Base-by-base conservation (phyloP, 2,888 invertebrate species). In the Apamea sordens region DNA sequence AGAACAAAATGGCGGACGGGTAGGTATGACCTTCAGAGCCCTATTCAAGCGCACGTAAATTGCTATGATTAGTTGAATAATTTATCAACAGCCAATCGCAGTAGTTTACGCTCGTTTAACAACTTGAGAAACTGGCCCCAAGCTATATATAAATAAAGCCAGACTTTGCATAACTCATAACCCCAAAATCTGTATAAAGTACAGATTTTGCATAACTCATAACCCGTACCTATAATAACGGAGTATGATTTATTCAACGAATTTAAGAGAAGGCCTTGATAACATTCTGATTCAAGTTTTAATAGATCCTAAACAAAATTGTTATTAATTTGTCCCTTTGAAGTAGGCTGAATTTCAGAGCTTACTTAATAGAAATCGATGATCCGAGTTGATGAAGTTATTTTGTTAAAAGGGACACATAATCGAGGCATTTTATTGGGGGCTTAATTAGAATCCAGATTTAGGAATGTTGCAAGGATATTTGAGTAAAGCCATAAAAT, bases 251-350 rank as follows among this genome's bases (percentile, higher is more conserved):
- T 73, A 82, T 83, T 72, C 68, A 69, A 73, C 36, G 36, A 83
- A 73, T 83, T 83, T 64, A 63, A 82, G 65, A 79, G 68, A 64
- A 78, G 13, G 53, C n/a, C 28, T 65, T 47, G 69, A 72, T 76
- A 79, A 76, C 61, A 75, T 80, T 77, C n/a, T 50, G n/a, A 67
- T 32, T 70, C 21, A 76, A 87, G 73, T 87, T 87, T 87, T 87
- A 87, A 87, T 85, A 76, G 71, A 61, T n/a, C 24, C 28, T 15
- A 61, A 77, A 85, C 85, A 69, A 79, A 74, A 74, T 83, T 71
- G 18, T 61, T 11, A n/a, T 24, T 7, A 21, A 24, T 24, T 24
- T 8, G 21, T 47, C 67, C 61, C 77, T 83, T 84, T 81, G 77
- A 85, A 77, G 69, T 44, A 13, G 24, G 15, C 71, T 59, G 64